A percentile compares a stretch with the other conserved stretches of the same genome.
Evolutionary conservation across 2,888 invertebrate genomes (phyloP).

Genomic region (Ommatoiulus sabulosus): DNA sequence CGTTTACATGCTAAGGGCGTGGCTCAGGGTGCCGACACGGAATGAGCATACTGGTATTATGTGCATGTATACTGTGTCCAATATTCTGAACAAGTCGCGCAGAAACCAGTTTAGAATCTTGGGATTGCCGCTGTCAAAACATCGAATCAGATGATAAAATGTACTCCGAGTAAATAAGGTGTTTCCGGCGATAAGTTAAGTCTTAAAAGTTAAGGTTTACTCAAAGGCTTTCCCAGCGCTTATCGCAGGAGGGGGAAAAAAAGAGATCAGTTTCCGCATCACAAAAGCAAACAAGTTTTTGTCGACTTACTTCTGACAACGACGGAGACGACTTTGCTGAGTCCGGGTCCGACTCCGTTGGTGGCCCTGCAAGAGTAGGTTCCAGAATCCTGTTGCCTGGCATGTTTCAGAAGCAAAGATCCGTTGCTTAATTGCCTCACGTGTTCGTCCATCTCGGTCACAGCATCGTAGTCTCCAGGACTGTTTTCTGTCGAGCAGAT

Average conservation of each 20-base stretch:
- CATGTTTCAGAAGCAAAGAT: constrained; percentile 66
- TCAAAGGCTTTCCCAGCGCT: background rate
- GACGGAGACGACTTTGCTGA: constrained; percentile 67
- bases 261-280: no score
- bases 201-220: background rate
- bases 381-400: constrained; percentile 66
- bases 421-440: constrained; percentile 64
- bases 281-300: background rate
- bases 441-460: constrained; percentile 58
- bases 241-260: background rate
- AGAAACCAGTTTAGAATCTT: no score
- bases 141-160: background rate
- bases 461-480: constrained; percentile 60
- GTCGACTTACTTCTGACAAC: constrained; percentile 66
- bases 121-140: background rate
- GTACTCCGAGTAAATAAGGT: background rate
- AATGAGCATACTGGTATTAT: no score
- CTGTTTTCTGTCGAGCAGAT: constrained; percentile 59
- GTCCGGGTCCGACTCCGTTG: constrained; percentile 67
- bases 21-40: no score
- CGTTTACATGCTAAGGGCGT: no score
- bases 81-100: no score
- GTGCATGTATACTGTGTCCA: no score
- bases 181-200: background rate
- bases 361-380: constrained; percentile 68